Evolutionary conservation across 2,113 vertebrate species (phyloP).

Genomic region (Syrrhaptes paradoxus): DNA sequence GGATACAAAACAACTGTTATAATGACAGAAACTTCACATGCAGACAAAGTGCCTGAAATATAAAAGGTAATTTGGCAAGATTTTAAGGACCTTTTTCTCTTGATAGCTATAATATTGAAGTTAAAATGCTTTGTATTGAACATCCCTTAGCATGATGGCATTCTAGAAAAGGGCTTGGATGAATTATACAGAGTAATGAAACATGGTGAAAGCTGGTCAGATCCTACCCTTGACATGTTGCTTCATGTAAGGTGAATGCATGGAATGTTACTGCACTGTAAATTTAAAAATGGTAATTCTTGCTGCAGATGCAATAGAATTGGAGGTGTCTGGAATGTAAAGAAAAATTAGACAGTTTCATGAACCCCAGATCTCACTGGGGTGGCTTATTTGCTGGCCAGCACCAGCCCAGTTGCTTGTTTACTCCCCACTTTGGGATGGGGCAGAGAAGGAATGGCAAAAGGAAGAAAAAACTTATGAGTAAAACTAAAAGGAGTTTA

Average conservation of each 20-base stretch:
- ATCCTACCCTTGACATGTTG: not conserved
- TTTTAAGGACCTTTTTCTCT: not conserved
- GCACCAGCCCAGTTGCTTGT: not conserved
- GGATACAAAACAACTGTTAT: not conserved
- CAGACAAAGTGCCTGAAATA: not conserved
- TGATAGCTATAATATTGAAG: not conserved
- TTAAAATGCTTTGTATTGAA: not conserved
- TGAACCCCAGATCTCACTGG: not conserved
- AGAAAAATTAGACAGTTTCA: not conserved
- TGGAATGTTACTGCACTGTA: not conserved
- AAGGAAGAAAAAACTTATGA: not conserved
- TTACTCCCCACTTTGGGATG: not conserved
- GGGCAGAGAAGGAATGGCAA: not conserved
- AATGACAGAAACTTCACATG: not conserved
- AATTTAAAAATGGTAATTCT: not conserved
- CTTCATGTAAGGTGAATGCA: not conserved
- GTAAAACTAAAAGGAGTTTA: not conserved
- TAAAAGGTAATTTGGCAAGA: not conserved
- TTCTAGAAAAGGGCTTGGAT: not conserved
- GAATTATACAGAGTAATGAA: not conserved
- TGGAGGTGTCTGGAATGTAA: not conserved
- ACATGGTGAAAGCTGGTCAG: not conserved
- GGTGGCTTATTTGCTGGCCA: not conserved
- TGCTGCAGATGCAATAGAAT: not conserved
- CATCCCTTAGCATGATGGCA: not conserved